phyloP scores from a whole-genome alignment of 2,888 invertebrate genomes.

The Rosalia funebris region DNA sequence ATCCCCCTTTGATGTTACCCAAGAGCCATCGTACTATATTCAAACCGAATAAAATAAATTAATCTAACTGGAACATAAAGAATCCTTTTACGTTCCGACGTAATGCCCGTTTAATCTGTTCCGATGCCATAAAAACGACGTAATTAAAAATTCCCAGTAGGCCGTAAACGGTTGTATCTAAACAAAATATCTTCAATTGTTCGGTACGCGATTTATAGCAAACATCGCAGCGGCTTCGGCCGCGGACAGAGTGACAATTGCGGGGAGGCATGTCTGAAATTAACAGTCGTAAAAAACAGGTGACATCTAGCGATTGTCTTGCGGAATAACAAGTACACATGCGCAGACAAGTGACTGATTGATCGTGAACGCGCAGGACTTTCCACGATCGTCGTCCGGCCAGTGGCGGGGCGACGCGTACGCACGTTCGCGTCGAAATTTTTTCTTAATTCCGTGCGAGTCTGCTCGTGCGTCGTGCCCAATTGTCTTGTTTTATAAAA shows the following conservation, averaged over 20 bases:
- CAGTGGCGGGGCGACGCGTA: conserved; percentile 22
- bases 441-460: too few relatives aligned
- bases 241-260: conserved; percentile 56
- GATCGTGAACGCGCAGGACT: conserved; percentile 42
- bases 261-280: conserved; percentile 56
- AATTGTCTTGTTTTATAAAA: too few relatives aligned
- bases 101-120: conserved; percentile 35
- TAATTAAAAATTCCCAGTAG: conserved; percentile 53
- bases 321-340: conserved; percentile 48
- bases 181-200: conserved; percentile 55
- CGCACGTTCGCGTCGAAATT: too few relatives aligned
- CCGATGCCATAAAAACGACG: conserved; percentile 45
- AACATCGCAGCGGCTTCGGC: conserved; percentile 44
- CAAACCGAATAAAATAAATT: conserved; percentile 34
- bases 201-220: conserved; percentile 51
- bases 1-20: conserved; percentile 7
- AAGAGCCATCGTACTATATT: not conserved
- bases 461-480: too few relatives aligned
- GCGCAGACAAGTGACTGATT: conserved; percentile 55
- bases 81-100: conserved; percentile 35
- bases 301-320: conserved; percentile 57
- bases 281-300: conserved; percentile 56
- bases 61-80: conserved; percentile 34
- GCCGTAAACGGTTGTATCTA: conserved; percentile 51
- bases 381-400: conserved; percentile 14